A percentile compares a stretch with the other conserved stretches of the same genome.
Evolutionary conservation across 2,888 invertebrate species (phyloP).

Genomic region (Pterostichus madidus): DNA sequence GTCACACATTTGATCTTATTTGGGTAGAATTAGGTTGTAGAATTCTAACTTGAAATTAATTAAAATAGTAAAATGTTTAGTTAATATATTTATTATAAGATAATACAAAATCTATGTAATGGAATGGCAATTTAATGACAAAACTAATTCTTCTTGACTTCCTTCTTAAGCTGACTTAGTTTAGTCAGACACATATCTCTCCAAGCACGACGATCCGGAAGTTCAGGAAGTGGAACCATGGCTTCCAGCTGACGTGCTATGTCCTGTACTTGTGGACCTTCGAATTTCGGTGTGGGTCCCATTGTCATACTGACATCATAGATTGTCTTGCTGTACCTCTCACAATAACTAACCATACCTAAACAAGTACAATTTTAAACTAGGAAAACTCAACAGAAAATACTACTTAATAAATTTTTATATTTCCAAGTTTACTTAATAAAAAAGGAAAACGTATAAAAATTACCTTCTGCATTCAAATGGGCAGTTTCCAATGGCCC

Average conservation of each 20-base stretch:
- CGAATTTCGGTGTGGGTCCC: conserved; percentile 87
- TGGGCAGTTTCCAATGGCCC: conserved; percentile 97
- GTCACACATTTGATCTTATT: no score
- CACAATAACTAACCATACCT: conserved; percentile 83
- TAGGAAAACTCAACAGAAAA: no score
- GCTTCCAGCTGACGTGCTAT: conserved; percentile 87
- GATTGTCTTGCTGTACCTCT: conserved; percentile 81
- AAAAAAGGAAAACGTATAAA: no score
- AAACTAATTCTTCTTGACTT: conserved; percentile 34
- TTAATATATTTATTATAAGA: no score
- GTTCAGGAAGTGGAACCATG: conserved; percentile 86
- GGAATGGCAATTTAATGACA: background rate
- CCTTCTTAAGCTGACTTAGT: conserved; percentile 87
- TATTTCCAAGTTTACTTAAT: no score
- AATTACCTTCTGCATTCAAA: conserved; percentile 93
- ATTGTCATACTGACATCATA: conserved; percentile 85
- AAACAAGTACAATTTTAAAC: conserved; percentile 60
- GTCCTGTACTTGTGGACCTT: conserved; percentile 82
- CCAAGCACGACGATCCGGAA: conserved; percentile 88
- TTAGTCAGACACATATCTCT: conserved; percentile 90
- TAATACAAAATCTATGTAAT: background rate
- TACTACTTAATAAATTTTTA: no score
- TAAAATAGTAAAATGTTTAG: no score
- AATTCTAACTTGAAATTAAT: no score
- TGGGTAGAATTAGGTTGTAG: no score